A percentile compares a stretch with the other conserved stretches of the same genome.
Conservation (phyloP, 2,888 invertebrate species). For the Auanema freiburgensis region DNA sequence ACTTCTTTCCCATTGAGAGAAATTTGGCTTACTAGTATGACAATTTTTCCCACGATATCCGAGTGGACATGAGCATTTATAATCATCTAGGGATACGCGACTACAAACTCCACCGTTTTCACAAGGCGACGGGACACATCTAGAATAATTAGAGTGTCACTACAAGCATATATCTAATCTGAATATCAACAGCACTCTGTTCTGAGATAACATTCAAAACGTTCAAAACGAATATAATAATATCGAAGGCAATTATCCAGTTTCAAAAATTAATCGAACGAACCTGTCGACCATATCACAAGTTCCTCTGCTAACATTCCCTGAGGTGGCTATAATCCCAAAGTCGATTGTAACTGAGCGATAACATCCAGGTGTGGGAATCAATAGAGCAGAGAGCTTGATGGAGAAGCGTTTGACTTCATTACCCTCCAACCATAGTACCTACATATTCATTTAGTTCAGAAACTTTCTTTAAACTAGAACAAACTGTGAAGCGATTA, state of each 20-base stretch:
- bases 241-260: too few relatives aligned
- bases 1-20: not conserved
- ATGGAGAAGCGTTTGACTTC: constrained; percentile 45
- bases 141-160: constrained; percentile 15
- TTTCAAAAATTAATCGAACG: too few relatives aligned
- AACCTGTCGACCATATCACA: constrained; percentile 47
- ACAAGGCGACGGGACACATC: constrained; percentile 58
- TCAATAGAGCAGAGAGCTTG: constrained; percentile 46
- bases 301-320: constrained; percentile 40
- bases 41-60: constrained; percentile 57
- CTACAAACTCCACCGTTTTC: constrained; percentile 53
- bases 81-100: constrained; percentile 46
- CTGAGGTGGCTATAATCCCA: constrained; percentile 39
- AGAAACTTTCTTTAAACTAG: not conserved
- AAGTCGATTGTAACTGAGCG: constrained; percentile 59
- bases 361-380: constrained; percentile 54
- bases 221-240: too few relatives aligned
- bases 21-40: constrained; percentile 48
- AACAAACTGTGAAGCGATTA: constrained; percentile 50
- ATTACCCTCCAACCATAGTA: constrained; percentile 58
- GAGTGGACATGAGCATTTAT: constrained; percentile 46
- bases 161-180: not conserved
- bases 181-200: too few relatives aligned
- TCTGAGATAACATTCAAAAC: too few relatives aligned
- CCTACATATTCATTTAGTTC: constrained; percentile 11